Conservation (phyloP, 1,140 invertebrate species). For the Campoletis sonorensis region DNA sequence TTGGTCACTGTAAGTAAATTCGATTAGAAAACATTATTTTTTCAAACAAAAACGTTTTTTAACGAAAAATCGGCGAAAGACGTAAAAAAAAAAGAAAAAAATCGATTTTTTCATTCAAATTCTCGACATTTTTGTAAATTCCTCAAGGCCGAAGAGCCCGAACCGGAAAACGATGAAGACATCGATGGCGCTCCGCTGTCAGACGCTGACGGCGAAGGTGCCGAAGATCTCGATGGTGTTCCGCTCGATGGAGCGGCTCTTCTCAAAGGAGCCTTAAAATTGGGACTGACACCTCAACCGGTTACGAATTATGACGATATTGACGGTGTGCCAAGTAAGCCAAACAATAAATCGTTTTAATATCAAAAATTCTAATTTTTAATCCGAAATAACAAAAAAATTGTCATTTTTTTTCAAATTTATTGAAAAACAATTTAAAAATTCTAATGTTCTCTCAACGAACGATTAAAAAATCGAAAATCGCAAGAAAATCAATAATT, state of each 20-base stretch:
- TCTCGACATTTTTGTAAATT: background rate
- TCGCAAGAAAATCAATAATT: no score
- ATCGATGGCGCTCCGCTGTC: slow-evolving; percentile 84
- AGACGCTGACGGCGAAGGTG: slow-evolving; percentile 79
- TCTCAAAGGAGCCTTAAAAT: slow-evolving; percentile 82
- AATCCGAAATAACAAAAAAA: no score
- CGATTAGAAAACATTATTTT: slow-evolving; percentile 9
- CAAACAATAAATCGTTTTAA: background rate
- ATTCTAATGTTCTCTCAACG: no score
- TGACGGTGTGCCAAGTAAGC: slow-evolving; percentile 85
- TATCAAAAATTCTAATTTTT: no score
- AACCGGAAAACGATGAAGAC: slow-evolving; percentile 77
- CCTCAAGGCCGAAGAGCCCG: slow-evolving; percentile 68
- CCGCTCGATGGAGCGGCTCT: slow-evolving; percentile 90
- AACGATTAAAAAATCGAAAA: no score
- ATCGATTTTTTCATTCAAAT: no score
- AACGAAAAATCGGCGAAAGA: no score
- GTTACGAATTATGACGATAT: slow-evolving; percentile 80
- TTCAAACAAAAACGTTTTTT: background rate
- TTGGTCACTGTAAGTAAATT: slow-evolving; percentile 66
- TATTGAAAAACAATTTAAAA: no score
- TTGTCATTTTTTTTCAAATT: no score
- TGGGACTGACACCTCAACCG: slow-evolving; percentile 73
- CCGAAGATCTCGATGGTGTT: slow-evolving; percentile 86
- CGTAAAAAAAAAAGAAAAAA: no score